Evolutionary conservation across 1,140 invertebrate genomes (phyloP), one percentile per base, ranked within the genome.

Genomic region (Conus betulinus): DNA sequence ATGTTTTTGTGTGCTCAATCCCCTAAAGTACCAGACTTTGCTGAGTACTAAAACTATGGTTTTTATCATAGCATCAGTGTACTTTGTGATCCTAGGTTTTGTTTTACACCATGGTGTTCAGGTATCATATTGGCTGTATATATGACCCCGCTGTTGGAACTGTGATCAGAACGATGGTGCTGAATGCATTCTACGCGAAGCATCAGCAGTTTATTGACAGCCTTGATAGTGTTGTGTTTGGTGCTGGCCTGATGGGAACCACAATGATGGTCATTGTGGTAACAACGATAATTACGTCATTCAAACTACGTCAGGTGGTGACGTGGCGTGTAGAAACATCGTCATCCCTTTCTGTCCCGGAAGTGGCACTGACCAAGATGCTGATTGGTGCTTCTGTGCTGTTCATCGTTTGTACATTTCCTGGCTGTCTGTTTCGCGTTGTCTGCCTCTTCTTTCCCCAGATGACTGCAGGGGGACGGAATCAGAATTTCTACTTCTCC

Each of bases 281-380:
- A 23, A 52, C 78, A 17, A 81, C 78, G 78, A 53, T 27, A 6
- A 53, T 81, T 6, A 81, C 78, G 10, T n/a, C 39, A 6, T 7
- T 81, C 39, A 81, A 81, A 53, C n/a, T 81, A 20, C 78, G 78
- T 27, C 52, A 51, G 52, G 13, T 23, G 8, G 27, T 27, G 17
- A 27, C 78, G n/a, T 81, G 78, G 78, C 17, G 78, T 10, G 78
- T 3, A 27, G 23, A 10, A 27, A 52, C 25, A 17, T 81, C 78
- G 11, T 52, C 78, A 51, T 81, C 78, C 27, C 17, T 53, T 27
- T 53, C 52, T 11, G 78, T n/a, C 52, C 39, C 1, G 52, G 84
- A 85, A 23, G 84, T 85, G 55, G 84, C 57, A 3, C 55, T 85
- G 23, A 85, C 84, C 57, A 53, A 57, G 55, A 85, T 85, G 84